Percentiles rank a stretch among this genome's conserved stretches.
These are phyloP conservation scores for Microdon myrmicae DNA, from an alignment of 2,888 invertebrate species.

Conservation along the genomic window DNA sequence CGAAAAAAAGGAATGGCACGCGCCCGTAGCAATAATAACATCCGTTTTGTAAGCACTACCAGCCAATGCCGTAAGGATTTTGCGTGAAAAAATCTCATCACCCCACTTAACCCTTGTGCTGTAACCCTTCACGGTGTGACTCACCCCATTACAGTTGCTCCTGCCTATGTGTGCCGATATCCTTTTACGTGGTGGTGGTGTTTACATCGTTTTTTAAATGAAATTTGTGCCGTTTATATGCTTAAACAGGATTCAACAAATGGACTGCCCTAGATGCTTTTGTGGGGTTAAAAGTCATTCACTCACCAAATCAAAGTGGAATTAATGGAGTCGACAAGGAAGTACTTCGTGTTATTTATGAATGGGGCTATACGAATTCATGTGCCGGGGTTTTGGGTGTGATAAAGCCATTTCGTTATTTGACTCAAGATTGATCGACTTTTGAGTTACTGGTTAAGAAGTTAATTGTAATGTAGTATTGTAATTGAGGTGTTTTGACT, in stretches of 20 bases:
- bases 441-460: too few relatives aligned
- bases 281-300: slow-evolving; percentile 11
- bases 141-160: too few relatives aligned
- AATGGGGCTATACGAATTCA: too few relatives aligned
- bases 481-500: too few relatives aligned
- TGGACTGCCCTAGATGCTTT: neutral
- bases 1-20: slow-evolving; percentile 44
- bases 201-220: slow-evolving; percentile 55
- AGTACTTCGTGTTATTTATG: too few relatives aligned
- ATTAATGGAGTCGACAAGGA: too few relatives aligned
- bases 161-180: slow-evolving; percentile 25
- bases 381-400: too few relatives aligned
- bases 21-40: slow-evolving; percentile 54
- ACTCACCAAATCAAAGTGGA: slow-evolving; percentile 6
- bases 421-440: too few relatives aligned
- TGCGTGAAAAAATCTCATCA: slow-evolving; percentile 33
- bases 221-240: slow-evolving; percentile 54
- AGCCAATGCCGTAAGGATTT: slow-evolving; percentile 41
- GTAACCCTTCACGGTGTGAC: slow-evolving; percentile 29
- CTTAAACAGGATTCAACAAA: slow-evolving; percentile 36
- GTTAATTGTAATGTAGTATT: too few relatives aligned
- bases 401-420: too few relatives aligned
- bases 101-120: slow-evolving; percentile 29
- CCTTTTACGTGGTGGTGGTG: slow-evolving; percentile 39
- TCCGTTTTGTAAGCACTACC: slow-evolving; percentile 42